Evolutionary conservation across 2,113 vertebrate species (phyloP).

Genomic region (Phyllostomus hastatus): DNA sequence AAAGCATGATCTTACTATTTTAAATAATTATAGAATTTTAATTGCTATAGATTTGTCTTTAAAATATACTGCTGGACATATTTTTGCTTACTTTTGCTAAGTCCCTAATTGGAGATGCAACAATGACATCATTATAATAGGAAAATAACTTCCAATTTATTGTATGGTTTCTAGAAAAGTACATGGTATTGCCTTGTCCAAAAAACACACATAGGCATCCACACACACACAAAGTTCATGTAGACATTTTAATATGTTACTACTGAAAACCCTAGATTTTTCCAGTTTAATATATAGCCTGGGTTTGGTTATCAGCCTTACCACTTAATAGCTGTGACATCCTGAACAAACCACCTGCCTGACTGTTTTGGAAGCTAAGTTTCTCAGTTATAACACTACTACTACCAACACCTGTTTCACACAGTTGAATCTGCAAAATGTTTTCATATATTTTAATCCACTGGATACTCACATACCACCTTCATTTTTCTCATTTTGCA

Average conservation of each 20-base stretch:
- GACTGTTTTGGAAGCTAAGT: not conserved
- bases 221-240: not conserved
- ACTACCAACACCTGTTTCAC: not conserved
- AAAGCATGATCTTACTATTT: not conserved
- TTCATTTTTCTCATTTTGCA: not conserved
- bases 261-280: not conserved
- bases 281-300: not conserved
- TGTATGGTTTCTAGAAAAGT: not conserved
- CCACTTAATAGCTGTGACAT: not conserved
- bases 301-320: not conserved
- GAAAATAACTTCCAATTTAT: not conserved
- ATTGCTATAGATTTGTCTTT: not conserved
- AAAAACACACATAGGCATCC: accelerated
- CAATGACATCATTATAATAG: not conserved
- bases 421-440: not conserved
- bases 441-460: not conserved
- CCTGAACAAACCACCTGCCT: not conserved
- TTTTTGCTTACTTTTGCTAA: not conserved
- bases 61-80: not conserved
- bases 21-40: not conserved
- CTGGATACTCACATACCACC: not conserved
- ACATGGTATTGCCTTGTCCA: not conserved
- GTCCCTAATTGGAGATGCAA: not conserved
- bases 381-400: not conserved
- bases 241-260: not conserved